A percentile compares a stretch with the other conserved stretches of the same genome.
Conservation (phyloP, 1,140 invertebrate genomes). For the Danaus melanippus region DNA sequence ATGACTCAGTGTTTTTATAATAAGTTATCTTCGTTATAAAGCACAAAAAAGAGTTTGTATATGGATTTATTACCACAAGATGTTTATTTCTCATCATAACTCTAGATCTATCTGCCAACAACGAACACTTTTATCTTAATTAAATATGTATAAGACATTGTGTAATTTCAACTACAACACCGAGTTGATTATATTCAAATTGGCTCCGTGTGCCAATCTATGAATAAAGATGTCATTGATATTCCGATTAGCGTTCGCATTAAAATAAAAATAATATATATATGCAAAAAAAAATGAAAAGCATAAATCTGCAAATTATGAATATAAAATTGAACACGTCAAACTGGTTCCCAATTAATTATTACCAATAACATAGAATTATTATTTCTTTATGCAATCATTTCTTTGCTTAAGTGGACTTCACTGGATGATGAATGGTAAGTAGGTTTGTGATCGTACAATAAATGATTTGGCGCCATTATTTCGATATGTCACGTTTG, state of each 20-base stretch:
- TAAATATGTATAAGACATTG: constrained; percentile 18
- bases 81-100: too few species aligned
- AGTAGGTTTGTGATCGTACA: constrained; percentile 35
- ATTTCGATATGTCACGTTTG: constrained; percentile 43
- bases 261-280: constrained; percentile 6
- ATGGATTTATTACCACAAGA: too few species aligned
- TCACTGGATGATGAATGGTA: constrained; percentile 16
- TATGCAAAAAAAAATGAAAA: neutral
- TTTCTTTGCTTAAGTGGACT: constrained; percentile 14
- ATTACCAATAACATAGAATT: too few species aligned
- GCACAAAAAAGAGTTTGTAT: too few species aligned
- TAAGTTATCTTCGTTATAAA: too few species aligned
- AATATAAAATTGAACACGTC: too few species aligned
- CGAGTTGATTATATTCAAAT: constrained; percentile 13
- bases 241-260: constrained; percentile 6
- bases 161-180: constrained; percentile 16
- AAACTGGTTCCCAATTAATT: too few species aligned
- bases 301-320: too few species aligned
- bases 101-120: too few species aligned
- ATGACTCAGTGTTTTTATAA: too few species aligned
- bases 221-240: constrained; percentile 4
- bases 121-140: neutral
- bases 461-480: constrained; percentile 52
- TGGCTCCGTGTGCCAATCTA: neutral
- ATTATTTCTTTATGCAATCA: neutral